Base-by-base conservation (phyloP, 2,113 vertebrate species). In the Ranitomeya imitator region DNA sequence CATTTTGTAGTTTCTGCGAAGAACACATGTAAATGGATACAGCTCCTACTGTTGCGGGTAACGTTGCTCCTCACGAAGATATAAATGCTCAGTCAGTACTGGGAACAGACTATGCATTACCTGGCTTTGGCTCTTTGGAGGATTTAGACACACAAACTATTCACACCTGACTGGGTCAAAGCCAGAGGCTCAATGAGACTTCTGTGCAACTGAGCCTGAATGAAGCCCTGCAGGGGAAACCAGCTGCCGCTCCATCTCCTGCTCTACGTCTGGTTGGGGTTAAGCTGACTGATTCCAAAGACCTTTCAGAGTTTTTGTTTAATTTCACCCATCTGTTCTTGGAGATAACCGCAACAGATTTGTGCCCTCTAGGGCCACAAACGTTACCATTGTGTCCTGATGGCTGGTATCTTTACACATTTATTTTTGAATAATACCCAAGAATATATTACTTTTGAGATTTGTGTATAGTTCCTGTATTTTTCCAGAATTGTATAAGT, bases 61-160 rank as follows among this genome's bases (percentile, higher is more conserved):
- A 61, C 18, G 21, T 16, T 69, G 37, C 77, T 87, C 51, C 19
- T 78, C 73, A 63, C 87, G 31, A 26, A 54, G 14, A 71, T 54
- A 83, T 63, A 65, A 83, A 88, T 83, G 80, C 45, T 83, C 87
- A 65, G 80, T 84, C 71, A 88, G 86, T 77, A 21, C n/a, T 74
- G 73, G 54, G 23, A 85, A 89, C 59, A 85, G 73, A 60, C 81
- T 4, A 21, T 21, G 69, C n/a, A 79, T 78, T 79, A 84, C 87
- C 87, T 85, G 81, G 31, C 71, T 79, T 85, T 85, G 82, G 74
- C 82, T 89, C 79, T 74, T 77, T 79, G 52, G 81, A 73, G 87
- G 79, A 85, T 85, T 63, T 89, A 85, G 79, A 88, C 81, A 89
- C 82, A 89, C 60, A 63, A 67, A 77, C 87, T 83, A 89, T 89